A percentile compares a stretch with the other conserved stretches of the same genome.
Conservation (phyloP, 1,140 invertebrate genomes). For the Cydia amplana region DNA sequence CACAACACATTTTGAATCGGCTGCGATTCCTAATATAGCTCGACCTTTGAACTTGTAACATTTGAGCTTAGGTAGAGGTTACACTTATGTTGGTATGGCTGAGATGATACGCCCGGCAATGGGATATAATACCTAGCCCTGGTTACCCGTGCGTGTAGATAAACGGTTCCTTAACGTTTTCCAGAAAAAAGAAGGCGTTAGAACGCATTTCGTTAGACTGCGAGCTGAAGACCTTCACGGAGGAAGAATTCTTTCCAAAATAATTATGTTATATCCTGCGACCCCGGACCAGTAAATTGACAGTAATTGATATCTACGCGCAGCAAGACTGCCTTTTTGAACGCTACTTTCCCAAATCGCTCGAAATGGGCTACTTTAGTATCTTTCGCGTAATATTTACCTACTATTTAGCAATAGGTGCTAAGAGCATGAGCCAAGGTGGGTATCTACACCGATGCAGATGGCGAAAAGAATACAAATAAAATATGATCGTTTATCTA, state of each 20-base stretch:
- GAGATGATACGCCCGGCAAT: background rate
- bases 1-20: background rate
- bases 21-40: background rate
- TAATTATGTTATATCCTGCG: no score
- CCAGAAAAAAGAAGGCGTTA: background rate
- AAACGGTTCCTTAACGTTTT: slow-evolving; percentile 12
- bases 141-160: slow-evolving; percentile 8
- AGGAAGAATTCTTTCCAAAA: background rate
- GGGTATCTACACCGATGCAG: no score
- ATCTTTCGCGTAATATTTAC: no score
- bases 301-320: no score
- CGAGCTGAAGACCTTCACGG: background rate
- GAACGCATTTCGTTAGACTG: background rate
- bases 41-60: background rate
- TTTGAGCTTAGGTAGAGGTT: background rate
- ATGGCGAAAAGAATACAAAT: no score
- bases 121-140: background rate
- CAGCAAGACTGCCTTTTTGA: no score
- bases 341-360: no score
- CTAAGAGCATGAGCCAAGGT: no score
- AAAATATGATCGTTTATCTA: no score
- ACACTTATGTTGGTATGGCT: background rate
- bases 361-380: no score
- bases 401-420: no score
- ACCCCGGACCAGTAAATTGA: no score